phyloP scores from a whole-genome alignment of 2,113 vertebrate species.

The Hoplias malabaricus region DNA sequence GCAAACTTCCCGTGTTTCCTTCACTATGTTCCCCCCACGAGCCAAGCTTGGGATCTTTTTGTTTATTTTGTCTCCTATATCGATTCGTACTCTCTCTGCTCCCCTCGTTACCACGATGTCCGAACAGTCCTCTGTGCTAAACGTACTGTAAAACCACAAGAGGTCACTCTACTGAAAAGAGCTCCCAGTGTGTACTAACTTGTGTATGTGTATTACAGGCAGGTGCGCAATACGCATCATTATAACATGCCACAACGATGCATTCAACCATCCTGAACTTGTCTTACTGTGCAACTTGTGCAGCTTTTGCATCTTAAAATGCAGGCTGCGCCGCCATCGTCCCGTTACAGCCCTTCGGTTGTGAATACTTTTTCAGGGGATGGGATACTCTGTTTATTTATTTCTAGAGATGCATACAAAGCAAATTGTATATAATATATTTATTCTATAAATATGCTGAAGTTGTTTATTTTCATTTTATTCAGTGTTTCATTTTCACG shows the following conservation, averaged over 20 bases:
- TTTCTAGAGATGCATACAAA: constrained; percentile 78
- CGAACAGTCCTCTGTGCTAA: constrained; percentile 44
- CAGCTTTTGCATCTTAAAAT: not conserved
- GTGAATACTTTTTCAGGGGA: constrained; percentile 75
- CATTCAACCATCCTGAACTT: constrained; percentile 46
- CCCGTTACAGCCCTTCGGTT: constrained; percentile 58
- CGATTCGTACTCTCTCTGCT: constrained; percentile 26
- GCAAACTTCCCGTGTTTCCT: not conserved
- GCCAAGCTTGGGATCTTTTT: constrained; percentile 17
- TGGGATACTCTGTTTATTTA: constrained; percentile 79
- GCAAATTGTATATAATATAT: constrained; percentile 81
- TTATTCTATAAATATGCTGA: constrained; percentile 78
- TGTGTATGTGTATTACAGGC: not conserved
- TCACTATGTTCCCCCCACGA: constrained; percentile 28
- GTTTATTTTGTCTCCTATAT: constrained; percentile 12
- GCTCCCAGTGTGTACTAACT: not conserved
- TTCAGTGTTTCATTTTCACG: constrained; percentile 54
- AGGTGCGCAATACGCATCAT: not conserved
- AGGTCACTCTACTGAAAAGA: constrained; percentile 47
- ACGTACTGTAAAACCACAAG: constrained; percentile 67
- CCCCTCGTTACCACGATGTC: not conserved
- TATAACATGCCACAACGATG: constrained; percentile 39
- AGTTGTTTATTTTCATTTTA: constrained; percentile 75
- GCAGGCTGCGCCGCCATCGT: constrained; percentile 30
- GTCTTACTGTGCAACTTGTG: constrained; percentile 35